These are phyloP conservation scores for Ceratosolen solmsi DNA, from an alignment of 1,140 invertebrate genomes.

Conservation along the genomic window DNA sequence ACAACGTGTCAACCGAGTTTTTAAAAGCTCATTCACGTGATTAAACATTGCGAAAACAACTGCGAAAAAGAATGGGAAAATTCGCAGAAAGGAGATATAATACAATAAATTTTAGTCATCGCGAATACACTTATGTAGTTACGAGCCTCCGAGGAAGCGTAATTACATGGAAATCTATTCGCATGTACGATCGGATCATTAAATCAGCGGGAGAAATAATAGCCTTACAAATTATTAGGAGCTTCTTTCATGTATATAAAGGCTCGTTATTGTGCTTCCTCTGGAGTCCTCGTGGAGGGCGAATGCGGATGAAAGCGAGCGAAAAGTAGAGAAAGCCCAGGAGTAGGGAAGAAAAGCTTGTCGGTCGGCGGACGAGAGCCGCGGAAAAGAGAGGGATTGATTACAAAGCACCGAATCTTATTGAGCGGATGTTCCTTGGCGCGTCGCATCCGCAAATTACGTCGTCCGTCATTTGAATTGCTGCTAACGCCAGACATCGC, in stretches of 20 bases:
- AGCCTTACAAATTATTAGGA: conserved; percentile 50
- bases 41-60: conserved; percentile 45
- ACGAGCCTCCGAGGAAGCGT: background rate
- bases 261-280: conserved; percentile 10
- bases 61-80: background rate
- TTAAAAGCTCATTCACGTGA: conserved; percentile 48
- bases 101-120: conserved; percentile 17
- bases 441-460: conserved; percentile 24
- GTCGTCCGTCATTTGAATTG: background rate
- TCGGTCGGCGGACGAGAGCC: background rate
- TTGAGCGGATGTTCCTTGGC: conserved; percentile 25
- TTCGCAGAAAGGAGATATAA: background rate
- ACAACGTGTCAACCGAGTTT: conserved; percentile 33
- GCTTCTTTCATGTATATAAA: conserved; percentile 38
- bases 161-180: conserved; percentile 47
- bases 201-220: conserved; percentile 46
- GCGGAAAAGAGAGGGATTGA: conserved; percentile 33
- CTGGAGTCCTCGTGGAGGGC: background rate
- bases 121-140: background rate
- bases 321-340: background rate
- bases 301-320: conserved; percentile 21
- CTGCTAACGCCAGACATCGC: background rate
- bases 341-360: conserved; percentile 22
- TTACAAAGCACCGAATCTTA: conserved; percentile 47
- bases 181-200: background rate